Percentiles rank a stretch among this genome's conserved stretches.
phyloP scores from a whole-genome alignment of 2,113 vertebrate species.

The Anarhynchus alexandrinus region DNA sequence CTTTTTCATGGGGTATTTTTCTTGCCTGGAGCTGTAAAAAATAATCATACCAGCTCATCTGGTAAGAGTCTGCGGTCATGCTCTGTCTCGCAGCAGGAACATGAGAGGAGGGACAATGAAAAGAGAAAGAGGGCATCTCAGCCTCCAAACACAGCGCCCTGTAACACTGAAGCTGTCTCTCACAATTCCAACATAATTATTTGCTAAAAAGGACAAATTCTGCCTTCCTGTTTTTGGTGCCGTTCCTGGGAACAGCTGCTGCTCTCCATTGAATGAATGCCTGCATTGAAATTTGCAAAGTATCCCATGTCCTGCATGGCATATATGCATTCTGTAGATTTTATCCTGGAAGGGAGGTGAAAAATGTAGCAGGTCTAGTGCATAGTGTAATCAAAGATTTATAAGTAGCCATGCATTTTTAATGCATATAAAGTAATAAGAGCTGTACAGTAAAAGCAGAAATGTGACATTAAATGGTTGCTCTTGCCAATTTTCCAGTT shows the following conservation, averaged over 20 bases:
- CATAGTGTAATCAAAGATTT: background rate
- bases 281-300: background rate
- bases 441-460: background rate
- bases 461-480: conserved; percentile 14
- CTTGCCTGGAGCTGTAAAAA: background rate
- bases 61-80: background rate
- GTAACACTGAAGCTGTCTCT: background rate
- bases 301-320: background rate
- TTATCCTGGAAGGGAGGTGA: background rate
- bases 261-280: background rate
- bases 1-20: background rate
- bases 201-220: background rate
- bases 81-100: background rate
- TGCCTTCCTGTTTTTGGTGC: background rate
- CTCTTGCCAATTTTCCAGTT: background rate
- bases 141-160: background rate
- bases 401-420: conserved; percentile 31
- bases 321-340: background rate
- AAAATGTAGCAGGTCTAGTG: background rate
- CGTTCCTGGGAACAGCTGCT: background rate
- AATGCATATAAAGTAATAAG: conserved; percentile 17
- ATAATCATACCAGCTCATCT: background rate
- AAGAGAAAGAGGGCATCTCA: background rate
- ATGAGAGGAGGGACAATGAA: background rate
- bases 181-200: background rate